phyloP scores from a whole-genome alignment of 2,888 invertebrate species.

The Hydropsyche betteni region DNA sequence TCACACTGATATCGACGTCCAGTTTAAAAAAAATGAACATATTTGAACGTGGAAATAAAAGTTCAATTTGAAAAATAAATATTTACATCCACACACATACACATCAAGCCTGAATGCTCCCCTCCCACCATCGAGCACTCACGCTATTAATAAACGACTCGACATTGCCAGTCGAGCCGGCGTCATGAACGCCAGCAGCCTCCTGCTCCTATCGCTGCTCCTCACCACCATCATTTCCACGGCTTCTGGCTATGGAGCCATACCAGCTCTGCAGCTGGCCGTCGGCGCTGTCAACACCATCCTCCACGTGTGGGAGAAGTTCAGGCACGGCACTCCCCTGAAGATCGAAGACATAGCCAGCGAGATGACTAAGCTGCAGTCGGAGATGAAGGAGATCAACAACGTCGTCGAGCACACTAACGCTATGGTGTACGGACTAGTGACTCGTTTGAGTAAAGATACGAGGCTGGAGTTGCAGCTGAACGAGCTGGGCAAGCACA shows the following conservation, averaged over 20 bases:
- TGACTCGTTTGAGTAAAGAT: conserved; percentile 54
- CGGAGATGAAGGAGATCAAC: conserved; percentile 51
- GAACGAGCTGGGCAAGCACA: conserved; percentile 69
- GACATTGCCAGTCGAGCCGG: too few species aligned
- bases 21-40: too few species aligned
- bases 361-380: conserved; percentile 53
- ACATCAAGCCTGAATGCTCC: too few species aligned
- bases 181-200: too few species aligned
- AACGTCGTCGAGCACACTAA: conserved; percentile 51
- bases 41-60: too few species aligned
- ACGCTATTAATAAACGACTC: too few species aligned
- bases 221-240: too few species aligned
- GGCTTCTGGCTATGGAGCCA: not conserved
- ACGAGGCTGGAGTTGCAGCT: conserved; percentile 69
- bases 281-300: not conserved
- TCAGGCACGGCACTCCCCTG: conserved; percentile 58
- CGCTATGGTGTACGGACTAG: not conserved
- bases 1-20: too few species aligned
- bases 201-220: too few species aligned
- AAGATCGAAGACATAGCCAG: conserved; percentile 58
- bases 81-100: too few species aligned
- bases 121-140: too few species aligned
- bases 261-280: conserved; percentile 9
- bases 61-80: too few species aligned
- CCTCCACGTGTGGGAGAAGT: not conserved